Conservation (phyloP, 2,888 invertebrate species). For the Drosophila nr. medialis region DNA sequence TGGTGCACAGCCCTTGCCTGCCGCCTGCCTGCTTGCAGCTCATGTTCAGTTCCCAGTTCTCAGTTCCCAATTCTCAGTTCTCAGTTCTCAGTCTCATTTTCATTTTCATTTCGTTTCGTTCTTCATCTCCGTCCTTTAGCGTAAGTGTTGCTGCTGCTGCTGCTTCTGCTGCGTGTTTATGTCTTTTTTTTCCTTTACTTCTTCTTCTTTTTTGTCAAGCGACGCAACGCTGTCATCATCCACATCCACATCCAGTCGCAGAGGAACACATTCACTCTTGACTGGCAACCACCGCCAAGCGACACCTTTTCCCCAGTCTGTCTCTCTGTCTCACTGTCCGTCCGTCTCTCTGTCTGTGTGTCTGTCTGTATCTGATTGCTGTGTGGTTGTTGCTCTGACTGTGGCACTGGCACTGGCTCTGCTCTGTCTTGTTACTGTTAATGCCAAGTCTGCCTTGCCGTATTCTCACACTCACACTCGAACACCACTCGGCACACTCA, state of each 20-base stretch:
- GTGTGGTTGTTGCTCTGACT: slow-evolving; percentile 22
- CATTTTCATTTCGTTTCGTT: slow-evolving; percentile 54
- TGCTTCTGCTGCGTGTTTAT: slow-evolving; percentile 60
- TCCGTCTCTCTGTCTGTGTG: background rate
- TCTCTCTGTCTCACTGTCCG: slow-evolving; percentile 9
- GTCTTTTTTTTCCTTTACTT: slow-evolving; percentile 55
- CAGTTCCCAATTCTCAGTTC: background rate
- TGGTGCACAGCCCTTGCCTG: slow-evolving; percentile 11
- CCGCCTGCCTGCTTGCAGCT: slow-evolving; percentile 20
- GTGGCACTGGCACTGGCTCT: background rate
- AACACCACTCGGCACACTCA: background rate
- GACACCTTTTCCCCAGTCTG: slow-evolving; percentile 55
- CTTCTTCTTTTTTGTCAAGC: slow-evolving; percentile 32
- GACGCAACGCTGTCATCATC: slow-evolving; percentile 48
- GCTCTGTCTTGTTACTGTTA: slow-evolving; percentile 24
- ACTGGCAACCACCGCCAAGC: slow-evolving; percentile 67
- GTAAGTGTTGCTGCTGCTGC: slow-evolving; percentile 52
- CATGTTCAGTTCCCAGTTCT: slow-evolving; percentile 10
- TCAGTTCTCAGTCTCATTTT: slow-evolving; percentile 27
- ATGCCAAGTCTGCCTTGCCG: slow-evolving; percentile 21
- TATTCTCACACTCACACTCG: slow-evolving; percentile 52
- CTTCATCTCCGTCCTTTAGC: slow-evolving; percentile 46
- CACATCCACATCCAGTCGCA: slow-evolving; percentile 29
- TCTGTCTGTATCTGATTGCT: slow-evolving; percentile 61
- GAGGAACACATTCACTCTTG: slow-evolving; percentile 25